These are phyloP conservation scores for Calypte anna DNA, from an alignment of 2,113 vertebrate genomes.

Conservation along the genomic window DNA sequence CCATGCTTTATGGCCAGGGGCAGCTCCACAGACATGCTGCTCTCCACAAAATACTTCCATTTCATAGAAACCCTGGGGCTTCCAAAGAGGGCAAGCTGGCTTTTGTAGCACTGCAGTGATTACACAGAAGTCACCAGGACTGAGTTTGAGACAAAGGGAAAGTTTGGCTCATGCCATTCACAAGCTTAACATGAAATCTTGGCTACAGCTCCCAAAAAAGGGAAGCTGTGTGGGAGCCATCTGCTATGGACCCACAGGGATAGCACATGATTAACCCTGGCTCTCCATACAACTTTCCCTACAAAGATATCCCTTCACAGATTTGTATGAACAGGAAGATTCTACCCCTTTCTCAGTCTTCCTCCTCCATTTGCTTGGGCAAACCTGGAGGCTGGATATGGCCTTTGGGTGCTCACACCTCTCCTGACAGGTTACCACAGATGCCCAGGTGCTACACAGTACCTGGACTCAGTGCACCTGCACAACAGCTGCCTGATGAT, in stretches of 20 bases:
- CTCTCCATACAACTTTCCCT: not conserved
- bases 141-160: not conserved
- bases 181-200: not conserved
- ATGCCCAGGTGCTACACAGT: not conserved
- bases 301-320: not conserved
- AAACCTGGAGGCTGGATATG: not conserved
- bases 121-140: not conserved
- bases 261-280: not conserved
- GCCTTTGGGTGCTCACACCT: not conserved
- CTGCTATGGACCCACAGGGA: not conserved
- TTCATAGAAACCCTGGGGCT: not conserved
- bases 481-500: not conserved
- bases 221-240: not conserved
- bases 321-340: not conserved
- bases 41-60: not conserved
- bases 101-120: not conserved
- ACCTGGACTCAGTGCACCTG: not conserved
- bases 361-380: not conserved
- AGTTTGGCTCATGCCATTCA: not conserved
- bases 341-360: not conserved
- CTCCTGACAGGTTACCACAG: not conserved
- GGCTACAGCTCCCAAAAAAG: not conserved
- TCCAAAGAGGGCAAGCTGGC: accelerated
- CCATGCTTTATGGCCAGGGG: no score
- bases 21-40: not conserved